Conservation (phyloP, 2,888 invertebrate species). For the Aphodius granarius region DNA sequence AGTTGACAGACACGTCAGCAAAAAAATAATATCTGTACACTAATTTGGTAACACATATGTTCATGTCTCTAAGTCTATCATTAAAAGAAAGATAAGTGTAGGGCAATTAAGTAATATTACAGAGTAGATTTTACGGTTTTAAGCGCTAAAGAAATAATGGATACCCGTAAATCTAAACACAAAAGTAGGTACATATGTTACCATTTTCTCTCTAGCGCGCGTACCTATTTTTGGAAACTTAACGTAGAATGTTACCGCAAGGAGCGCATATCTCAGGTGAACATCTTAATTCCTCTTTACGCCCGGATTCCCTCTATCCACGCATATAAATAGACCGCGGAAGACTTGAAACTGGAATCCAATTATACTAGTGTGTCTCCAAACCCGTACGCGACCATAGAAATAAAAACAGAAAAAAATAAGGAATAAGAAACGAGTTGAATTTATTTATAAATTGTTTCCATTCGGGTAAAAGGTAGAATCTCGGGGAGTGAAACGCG, state of each 20-base stretch:
- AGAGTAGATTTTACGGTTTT: background rate
- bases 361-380: background rate
- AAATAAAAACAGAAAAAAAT: background rate
- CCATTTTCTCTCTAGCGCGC: background rate
- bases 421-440: background rate
- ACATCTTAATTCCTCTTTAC: background rate
- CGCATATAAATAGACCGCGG: background rate
- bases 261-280: background rate
- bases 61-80: too few species aligned
- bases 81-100: too few species aligned
- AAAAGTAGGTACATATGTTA: background rate
- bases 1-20: too few species aligned
- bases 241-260: background rate
- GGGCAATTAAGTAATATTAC: too few species aligned
- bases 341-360: background rate
- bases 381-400: background rate
- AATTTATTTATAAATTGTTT: background rate
- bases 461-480: background rate
- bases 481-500: background rate
- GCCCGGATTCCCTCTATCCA: background rate
- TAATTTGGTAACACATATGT: too few species aligned
- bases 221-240: background rate
- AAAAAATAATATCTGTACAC: too few species aligned
- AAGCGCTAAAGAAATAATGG: background rate
- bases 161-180: background rate